Percentiles rank a stretch among this genome's conserved stretches.
Evolutionary conservation across 2,113 vertebrate genomes (phyloP).

Genomic region (Regulus satrapa): DNA sequence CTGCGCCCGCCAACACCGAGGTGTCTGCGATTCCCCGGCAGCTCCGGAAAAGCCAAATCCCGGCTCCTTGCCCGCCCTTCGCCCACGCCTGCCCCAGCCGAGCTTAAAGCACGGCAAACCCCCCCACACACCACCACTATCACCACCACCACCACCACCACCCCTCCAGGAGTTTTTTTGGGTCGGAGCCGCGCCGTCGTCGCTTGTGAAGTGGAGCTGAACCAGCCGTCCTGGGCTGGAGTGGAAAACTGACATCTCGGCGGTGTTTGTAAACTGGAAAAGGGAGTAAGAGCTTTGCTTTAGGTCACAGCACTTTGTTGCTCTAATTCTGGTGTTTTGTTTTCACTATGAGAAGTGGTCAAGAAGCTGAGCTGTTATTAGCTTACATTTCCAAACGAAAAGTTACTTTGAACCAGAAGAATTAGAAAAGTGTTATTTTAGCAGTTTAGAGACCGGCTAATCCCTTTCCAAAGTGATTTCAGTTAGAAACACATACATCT

Average conservation of each 20-base stretch:
- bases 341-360: not conserved
- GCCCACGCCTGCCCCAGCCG: not conserved
- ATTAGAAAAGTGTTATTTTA: not conserved
- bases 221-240: rapidly evolving
- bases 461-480: constrained; percentile 13
- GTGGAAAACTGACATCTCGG: rapidly evolving
- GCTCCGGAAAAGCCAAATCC: not conserved
- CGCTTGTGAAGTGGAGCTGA: not conserved
- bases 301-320: not conserved
- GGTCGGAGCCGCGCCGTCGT: rapidly evolving
- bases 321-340: not conserved
- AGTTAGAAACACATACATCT: not conserved
- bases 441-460: not conserved
- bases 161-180: not conserved
- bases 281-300: not conserved
- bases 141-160: no score
- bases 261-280: not conserved
- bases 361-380: not conserved
- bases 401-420: not conserved
- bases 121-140: not conserved
- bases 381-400: not conserved
- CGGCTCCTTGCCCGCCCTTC: not conserved
- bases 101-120: rapidly evolving
- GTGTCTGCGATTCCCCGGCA: not conserved
- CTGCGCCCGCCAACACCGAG: not conserved